Base-by-base conservation (phyloP, 1,140 invertebrate genomes). In the Macrostomum lignano region DNA sequence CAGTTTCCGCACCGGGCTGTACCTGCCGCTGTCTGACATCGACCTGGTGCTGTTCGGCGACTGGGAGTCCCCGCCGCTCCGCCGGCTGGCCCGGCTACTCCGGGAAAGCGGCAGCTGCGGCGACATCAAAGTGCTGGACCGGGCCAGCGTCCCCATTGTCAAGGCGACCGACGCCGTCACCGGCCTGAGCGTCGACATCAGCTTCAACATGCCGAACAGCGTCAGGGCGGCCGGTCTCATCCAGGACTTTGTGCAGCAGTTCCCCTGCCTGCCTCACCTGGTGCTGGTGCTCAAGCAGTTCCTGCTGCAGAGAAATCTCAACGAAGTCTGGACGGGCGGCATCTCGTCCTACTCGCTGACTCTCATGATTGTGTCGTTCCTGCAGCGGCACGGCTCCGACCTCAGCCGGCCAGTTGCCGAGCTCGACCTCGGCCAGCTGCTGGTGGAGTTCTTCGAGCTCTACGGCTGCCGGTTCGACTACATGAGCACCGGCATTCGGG, bases 281-380 rank as follows among this genome's bases (percentile, higher is more conserved):
- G 81, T 93, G 39, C 71, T 93, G 58, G 81, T 93, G 32, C 65
- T 96, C 39, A 96, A 96, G 62, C 82, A 93, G 62, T 94, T 91
- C 63, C 67, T 94, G 35, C 63, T 88, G 31, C 76, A 93, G 60
- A 68, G 84, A 55, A 79, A 91, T 65, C 67, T 96, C 44, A 94
- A 94, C 62, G 84, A 94, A 68, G 86, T 94, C 29, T 96, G 88
- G 61, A 91, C 81, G 31, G 84, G 88, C 42, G 88, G 88, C 51
- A 88, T 96, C 46, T 84, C 81, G 40, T 94, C 84, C 23, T 98
- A 98, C 60, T 82, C 81, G 51, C 68, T 98, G 40, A 91, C 94
- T 54, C 68, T 96, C 35, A 82, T 96, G 73, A 79, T 77, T 46
- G 79, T 96, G 56, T 86, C 78, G 63, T 96, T 93, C 61, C 65